These are phyloP conservation scores for Eutrigla gurnardus DNA, from an alignment of 2,797 vertebrate genomes.

Conservation along the genomic window DNA sequence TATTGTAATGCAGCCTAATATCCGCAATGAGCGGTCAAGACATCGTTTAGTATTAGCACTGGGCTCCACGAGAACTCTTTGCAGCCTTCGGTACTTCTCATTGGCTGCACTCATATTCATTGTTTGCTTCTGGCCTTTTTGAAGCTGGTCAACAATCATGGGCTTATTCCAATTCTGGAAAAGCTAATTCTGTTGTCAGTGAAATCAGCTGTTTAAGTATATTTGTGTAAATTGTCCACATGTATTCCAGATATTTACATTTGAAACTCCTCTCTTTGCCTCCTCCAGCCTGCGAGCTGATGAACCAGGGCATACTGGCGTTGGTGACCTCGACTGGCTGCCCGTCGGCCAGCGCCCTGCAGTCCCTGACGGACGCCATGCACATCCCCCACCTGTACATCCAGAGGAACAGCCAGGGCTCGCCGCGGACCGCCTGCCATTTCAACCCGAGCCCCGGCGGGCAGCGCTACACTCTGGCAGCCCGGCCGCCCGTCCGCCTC, in stretches of 20 bases:
- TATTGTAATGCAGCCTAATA: constrained; percentile 3
- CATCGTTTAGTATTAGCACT: background rate
- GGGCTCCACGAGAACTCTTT: background rate
- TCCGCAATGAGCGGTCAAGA: background rate
- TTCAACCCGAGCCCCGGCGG: constrained; percentile 91
- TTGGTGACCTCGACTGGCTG: constrained; percentile 97
- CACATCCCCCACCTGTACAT: constrained; percentile 98
- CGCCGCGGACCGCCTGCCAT: constrained; percentile 93
- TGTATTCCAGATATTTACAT: no score
- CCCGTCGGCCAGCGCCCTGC: constrained; percentile 93
- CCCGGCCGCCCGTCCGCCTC: constrained; percentile 93
- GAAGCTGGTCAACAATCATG: background rate
- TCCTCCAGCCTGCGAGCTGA: constrained; percentile 94
- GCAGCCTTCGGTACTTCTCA: background rate
- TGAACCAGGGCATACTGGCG: constrained; percentile 97
- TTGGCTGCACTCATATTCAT: background rate
- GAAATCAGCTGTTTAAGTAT: background rate
- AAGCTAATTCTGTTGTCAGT: background rate
- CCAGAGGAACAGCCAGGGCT: constrained; percentile 91
- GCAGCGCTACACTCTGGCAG: constrained; percentile 94
- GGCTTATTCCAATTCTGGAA: background rate
- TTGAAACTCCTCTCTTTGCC: background rate
- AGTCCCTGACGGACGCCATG: constrained; percentile 98
- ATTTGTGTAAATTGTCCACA: background rate
- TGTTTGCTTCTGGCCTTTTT: background rate